Conservation (phyloP, 1,140 invertebrate genomes). For the Scaptomyza pallida region DNA sequence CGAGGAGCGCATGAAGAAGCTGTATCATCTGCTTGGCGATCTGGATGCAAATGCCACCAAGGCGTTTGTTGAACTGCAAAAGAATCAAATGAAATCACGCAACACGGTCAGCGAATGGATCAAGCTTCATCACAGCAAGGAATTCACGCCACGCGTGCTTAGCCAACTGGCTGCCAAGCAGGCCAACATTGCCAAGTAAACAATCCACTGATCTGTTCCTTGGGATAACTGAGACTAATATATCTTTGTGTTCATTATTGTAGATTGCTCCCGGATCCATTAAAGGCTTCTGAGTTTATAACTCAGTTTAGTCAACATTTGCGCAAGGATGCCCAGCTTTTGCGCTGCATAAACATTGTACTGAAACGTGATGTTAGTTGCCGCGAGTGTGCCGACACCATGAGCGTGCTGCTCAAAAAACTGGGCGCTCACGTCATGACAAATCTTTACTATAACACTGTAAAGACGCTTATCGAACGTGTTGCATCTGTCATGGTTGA, state of each 20-base stretch:
- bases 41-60: slow-evolving; percentile 98
- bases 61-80: slow-evolving; percentile 97
- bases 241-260: background rate
- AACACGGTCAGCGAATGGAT: slow-evolving; percentile 93
- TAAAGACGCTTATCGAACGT: slow-evolving; percentile 96
- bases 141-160: slow-evolving; percentile 86
- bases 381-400: slow-evolving; percentile 94
- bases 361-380: slow-evolving; percentile 94
- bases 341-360: slow-evolving; percentile 93
- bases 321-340: slow-evolving; percentile 90
- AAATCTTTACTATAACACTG: slow-evolving; percentile 97
- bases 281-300: slow-evolving; percentile 96
- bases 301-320: slow-evolving; percentile 94
- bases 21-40: slow-evolving; percentile 95
- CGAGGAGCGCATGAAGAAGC: slow-evolving; percentile 96
- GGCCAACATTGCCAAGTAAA: slow-evolving; percentile 76
- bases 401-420: slow-evolving; percentile 93
- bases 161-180: slow-evolving; percentile 88
- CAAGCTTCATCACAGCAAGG: slow-evolving; percentile 89
- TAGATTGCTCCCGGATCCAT: slow-evolving; percentile 92
- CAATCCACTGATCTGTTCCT: background rate
- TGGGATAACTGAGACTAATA: background rate
- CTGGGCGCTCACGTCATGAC: slow-evolving; percentile 96
- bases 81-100: slow-evolving; percentile 94
- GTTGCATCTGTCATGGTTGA: slow-evolving; percentile 98